phyloP scores from a whole-genome alignment of 2,797 vertebrate species.

The Staurois parvus region DNA sequence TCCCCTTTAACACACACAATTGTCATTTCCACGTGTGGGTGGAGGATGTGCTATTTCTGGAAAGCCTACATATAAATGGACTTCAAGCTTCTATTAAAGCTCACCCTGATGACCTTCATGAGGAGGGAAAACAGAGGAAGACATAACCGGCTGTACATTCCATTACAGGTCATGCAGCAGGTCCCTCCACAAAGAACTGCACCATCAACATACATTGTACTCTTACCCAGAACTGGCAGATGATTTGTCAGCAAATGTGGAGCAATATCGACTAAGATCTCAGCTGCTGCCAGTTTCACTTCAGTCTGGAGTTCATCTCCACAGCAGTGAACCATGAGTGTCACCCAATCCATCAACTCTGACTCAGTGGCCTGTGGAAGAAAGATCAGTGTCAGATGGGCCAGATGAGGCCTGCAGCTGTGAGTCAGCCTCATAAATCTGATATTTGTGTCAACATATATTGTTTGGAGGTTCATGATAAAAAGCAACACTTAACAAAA shows the following conservation, averaged over 20 bases:
- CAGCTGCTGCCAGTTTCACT: slow-evolving; percentile 83
- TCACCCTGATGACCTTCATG: background rate
- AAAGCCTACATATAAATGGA: background rate
- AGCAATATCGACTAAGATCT: slow-evolving; percentile 79
- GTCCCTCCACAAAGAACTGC: background rate
- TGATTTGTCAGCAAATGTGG: slow-evolving; percentile 77
- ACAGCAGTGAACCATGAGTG: slow-evolving; percentile 81
- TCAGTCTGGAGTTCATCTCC: slow-evolving; percentile 83
- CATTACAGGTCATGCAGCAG: background rate
- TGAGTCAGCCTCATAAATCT: slow-evolving; percentile 3
- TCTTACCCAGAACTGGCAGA: slow-evolving; percentile 84
- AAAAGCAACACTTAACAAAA: background rate
- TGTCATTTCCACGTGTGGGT: too few relatives aligned
- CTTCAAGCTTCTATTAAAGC: background rate
- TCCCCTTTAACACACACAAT: too few relatives aligned
- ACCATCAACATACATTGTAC: background rate
- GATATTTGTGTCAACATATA: slow-evolving; percentile 2
- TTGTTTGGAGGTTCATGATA: background rate
- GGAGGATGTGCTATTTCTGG: too few relatives aligned
- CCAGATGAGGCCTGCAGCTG: slow-evolving; percentile 24
- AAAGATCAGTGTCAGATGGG: background rate
- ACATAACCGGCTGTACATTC: background rate
- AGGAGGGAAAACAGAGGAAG: background rate
- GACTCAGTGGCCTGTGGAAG: slow-evolving; percentile 65
- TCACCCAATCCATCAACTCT: slow-evolving; percentile 81